A percentile compares a stretch with the other conserved stretches of the same genome.
Conservation (phyloP, 2,113 vertebrate genomes). For the Stegostoma tigrinum region DNA sequence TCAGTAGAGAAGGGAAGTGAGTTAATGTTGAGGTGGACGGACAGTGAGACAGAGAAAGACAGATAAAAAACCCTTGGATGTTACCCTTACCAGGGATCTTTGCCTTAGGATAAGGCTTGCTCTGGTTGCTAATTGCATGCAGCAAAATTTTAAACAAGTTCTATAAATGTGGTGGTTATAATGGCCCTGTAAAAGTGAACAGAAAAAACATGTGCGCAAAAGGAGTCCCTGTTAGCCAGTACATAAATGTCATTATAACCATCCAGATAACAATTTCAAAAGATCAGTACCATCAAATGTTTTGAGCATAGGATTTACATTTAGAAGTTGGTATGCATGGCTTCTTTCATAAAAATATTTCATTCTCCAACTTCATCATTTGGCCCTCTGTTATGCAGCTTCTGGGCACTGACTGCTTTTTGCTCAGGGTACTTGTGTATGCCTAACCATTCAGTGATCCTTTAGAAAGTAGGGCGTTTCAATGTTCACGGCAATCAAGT, state of each 20-base stretch:
- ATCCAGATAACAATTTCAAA: not conserved
- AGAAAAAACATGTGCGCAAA: not conserved
- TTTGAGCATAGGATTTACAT: not conserved
- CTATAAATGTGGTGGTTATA: not conserved
- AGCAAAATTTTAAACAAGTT: not conserved
- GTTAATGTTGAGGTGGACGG: not conserved
- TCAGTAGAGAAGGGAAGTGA: not conserved
- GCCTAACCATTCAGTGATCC: not conserved
- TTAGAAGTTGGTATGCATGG: not conserved
- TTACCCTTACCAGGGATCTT: not conserved
- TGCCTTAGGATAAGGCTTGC: not conserved
- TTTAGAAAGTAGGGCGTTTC: not conserved
- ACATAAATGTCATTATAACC: not conserved
- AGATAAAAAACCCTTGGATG: not conserved
- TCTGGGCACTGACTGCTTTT: not conserved
- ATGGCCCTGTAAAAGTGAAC: not conserved
- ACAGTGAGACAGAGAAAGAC: not conserved
- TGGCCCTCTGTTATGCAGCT: not conserved
- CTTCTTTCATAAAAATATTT: not conserved
- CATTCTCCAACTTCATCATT: not conserved
- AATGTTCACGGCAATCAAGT: not conserved
- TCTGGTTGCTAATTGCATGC: too few species aligned
- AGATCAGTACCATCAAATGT: not conserved
- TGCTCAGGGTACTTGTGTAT: not conserved
- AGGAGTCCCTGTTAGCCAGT: not conserved